These are phyloP conservation scores for Glareola pratincola DNA, from an alignment of 2,113 vertebrate species.

Conservation along the genomic window DNA sequence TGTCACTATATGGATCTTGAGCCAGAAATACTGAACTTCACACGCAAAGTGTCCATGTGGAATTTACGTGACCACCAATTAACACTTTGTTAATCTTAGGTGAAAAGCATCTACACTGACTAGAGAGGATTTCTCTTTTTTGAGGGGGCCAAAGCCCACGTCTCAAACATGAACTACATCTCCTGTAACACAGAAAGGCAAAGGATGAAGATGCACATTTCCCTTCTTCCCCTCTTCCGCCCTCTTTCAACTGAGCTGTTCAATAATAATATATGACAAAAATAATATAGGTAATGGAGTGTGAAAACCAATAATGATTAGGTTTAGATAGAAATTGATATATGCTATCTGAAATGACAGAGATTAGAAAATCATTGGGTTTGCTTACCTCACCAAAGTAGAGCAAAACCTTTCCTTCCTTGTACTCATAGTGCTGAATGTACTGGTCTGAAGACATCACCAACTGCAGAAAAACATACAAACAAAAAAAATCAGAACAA, in stretches of 20 bases:
- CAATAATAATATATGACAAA: background rate
- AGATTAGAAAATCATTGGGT: background rate
- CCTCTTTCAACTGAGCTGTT: background rate
- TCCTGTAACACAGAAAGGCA: background rate
- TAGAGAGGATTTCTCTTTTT: background rate
- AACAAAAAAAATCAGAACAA: background rate
- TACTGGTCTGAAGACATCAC: slow-evolving; percentile 69
- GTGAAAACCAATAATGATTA: background rate
- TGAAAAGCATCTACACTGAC: background rate
- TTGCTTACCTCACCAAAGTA: slow-evolving; percentile 71
- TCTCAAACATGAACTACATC: background rate
- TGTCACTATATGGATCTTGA: background rate
- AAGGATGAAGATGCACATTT: background rate
- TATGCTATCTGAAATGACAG: background rate
- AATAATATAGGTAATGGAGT: background rate
- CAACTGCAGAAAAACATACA: slow-evolving; percentile 23
- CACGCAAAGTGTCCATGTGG: background rate
- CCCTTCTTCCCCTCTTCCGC: background rate
- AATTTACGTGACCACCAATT: background rate
- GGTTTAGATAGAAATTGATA: background rate
- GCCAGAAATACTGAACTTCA: background rate
- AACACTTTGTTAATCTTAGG: background rate
- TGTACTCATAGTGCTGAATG: slow-evolving; percentile 70
- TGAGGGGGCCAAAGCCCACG: background rate
- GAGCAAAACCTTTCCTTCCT: slow-evolving; percentile 68